Percentiles rank a stretch among this genome's conserved stretches.
Conservation (phyloP, 1,140 invertebrate genomes). For the Drosophila kepulauana region DNA sequence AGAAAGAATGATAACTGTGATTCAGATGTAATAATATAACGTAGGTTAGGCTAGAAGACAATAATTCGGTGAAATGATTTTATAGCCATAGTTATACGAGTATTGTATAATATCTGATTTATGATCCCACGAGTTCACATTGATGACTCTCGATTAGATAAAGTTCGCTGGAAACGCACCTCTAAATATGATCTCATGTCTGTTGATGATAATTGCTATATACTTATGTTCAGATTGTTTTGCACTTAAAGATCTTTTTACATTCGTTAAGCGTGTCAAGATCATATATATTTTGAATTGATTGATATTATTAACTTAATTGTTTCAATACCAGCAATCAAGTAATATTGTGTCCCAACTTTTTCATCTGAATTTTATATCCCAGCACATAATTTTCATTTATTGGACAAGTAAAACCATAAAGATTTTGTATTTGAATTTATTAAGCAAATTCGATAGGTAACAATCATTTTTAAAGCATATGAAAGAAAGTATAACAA, state of each 20-base stretch:
- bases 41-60: constrained; percentile 1
- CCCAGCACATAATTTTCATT: neutral
- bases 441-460: too few species aligned
- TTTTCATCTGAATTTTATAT: neutral
- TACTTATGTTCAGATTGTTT: constrained; percentile 15
- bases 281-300: neutral
- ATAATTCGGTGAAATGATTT: neutral
- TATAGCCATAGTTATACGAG: neutral
- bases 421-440: neutral
- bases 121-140: constrained; percentile 27
- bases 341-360: neutral
- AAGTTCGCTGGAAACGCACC: constrained; percentile 32
- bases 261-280: constrained; percentile 6
- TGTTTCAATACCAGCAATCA: neutral
- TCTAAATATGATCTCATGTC: constrained; percentile 26
- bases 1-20: constrained; percentile 4
- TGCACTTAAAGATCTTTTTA: neutral
- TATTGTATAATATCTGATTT: constrained; percentile 27
- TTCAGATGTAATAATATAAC: constrained; percentile 32
- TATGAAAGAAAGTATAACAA: neutral
- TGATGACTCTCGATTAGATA: constrained; percentile 46
- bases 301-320: neutral
- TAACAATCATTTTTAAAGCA: neutral
- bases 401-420: neutral
- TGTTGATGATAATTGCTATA: constrained; percentile 7